A percentile compares a stretch with the other conserved stretches of the same genome.
Evolutionary conservation across 2,888 invertebrate species (phyloP).

Genomic region (Seira musarum): DNA sequence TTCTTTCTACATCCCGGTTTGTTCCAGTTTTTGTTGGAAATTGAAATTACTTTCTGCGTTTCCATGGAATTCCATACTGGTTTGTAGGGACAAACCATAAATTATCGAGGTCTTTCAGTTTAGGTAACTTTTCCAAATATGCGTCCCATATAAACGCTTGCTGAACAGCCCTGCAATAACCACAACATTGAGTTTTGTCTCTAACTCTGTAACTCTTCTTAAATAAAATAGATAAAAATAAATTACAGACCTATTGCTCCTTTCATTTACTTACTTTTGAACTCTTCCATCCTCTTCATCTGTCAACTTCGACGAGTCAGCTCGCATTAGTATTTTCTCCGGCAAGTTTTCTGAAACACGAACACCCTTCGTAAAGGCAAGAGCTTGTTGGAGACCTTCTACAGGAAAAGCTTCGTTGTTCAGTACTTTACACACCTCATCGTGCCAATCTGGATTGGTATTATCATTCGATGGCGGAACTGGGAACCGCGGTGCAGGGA

Average conservation of each 20-base stretch:
- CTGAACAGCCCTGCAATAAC: constrained; percentile 70
- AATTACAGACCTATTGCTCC: background rate
- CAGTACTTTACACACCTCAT: constrained; percentile 67
- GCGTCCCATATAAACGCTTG: constrained; percentile 77
- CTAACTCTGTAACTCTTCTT: background rate
- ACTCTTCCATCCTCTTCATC: constrained; percentile 68
- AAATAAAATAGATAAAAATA: background rate
- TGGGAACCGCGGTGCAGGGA: constrained; percentile 60
- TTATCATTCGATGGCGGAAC: constrained; percentile 49
- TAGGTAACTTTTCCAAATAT: constrained; percentile 84
- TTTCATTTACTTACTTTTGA: constrained; percentile 56
- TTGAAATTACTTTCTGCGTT: constrained; percentile 80
- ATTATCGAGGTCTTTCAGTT: constrained; percentile 79
- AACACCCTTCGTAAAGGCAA: constrained; percentile 72
- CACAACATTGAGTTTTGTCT: background rate
- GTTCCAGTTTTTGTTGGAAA: too few species aligned
- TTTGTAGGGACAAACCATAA: constrained; percentile 83
- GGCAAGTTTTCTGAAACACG: constrained; percentile 71
- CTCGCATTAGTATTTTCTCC: constrained; percentile 57
- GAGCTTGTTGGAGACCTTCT: constrained; percentile 72
- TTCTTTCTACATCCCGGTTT: background rate
- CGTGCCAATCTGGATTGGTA: constrained; percentile 70
- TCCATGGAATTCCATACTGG: constrained; percentile 82
- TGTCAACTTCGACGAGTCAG: constrained; percentile 51
- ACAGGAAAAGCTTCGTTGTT: constrained; percentile 59